Conservation (phyloP, 2,888 invertebrate genomes). For the Tiliacea aurago region DNA sequence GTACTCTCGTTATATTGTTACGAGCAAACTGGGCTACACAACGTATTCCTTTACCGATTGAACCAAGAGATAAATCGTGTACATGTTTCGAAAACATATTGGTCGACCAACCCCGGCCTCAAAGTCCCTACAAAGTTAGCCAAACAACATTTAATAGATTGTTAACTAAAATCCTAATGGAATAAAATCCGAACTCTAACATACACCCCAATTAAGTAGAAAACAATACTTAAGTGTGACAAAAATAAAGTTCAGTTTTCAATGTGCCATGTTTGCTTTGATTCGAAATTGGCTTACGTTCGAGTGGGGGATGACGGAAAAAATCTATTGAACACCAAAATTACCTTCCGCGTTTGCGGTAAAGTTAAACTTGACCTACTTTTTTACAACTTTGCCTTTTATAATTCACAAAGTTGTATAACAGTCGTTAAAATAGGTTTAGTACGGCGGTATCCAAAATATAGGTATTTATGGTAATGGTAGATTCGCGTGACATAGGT, state of each 20-base stretch:
- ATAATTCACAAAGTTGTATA: constrained; percentile 63
- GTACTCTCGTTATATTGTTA: constrained; percentile 24
- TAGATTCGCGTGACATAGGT: constrained; percentile 54
- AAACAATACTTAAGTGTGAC: constrained; percentile 32
- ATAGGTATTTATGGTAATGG: constrained; percentile 43
- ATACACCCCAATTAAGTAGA: constrained; percentile 9
- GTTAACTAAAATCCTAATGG: constrained; percentile 61
- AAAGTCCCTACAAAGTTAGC: constrained; percentile 49
- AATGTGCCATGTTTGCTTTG: constrained; percentile 31
- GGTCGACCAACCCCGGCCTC: constrained; percentile 22
- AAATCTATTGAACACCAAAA: constrained; percentile 70
- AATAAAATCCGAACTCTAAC: constrained; percentile 54
- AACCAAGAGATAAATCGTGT: constrained; percentile 45
- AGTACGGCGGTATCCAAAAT: constrained; percentile 44
- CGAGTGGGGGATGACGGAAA: constrained; percentile 58
- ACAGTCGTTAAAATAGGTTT: constrained; percentile 65
- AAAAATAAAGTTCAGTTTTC: constrained; percentile 54
- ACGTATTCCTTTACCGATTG: constrained; percentile 36
- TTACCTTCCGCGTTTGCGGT: constrained; percentile 67
- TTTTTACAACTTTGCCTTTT: constrained; percentile 59
- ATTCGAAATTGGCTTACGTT: constrained; percentile 69
- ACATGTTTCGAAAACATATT: constrained; percentile 55
- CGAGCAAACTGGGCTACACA: constrained; percentile 23
- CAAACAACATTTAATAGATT: constrained; percentile 66
- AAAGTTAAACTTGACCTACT: constrained; percentile 71